Conservation (phyloP, 2,113 vertebrate species). For the Rissa tridactyla region DNA sequence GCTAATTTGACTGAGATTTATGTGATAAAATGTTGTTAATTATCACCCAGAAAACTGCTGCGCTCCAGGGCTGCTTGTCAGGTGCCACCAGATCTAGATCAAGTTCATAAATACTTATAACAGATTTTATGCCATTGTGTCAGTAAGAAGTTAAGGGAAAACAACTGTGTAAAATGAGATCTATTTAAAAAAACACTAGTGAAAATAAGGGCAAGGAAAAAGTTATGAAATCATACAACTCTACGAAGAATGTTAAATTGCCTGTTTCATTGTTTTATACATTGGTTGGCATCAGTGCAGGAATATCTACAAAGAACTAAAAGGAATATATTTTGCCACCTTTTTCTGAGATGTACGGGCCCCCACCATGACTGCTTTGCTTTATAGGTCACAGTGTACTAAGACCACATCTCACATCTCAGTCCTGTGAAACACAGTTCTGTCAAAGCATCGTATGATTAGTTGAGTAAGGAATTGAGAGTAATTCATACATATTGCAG, state of each 20-base stretch:
- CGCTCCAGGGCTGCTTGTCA: neutral
- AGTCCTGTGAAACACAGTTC: neutral
- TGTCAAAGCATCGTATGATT: slow-evolving; percentile 21
- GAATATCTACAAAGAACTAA: neutral
- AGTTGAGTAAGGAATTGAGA: neutral
- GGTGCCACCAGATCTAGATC: neutral
- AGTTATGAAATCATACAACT: neutral
- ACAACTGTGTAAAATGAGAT: neutral
- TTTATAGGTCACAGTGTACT: neutral
- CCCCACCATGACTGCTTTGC: neutral
- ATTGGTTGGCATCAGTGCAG: neutral
- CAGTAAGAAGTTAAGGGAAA: neutral
- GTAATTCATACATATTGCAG: neutral
- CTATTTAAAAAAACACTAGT: neutral
- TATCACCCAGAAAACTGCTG: neutral
- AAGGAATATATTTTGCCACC: slow-evolving; percentile 21
- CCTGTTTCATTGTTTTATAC: slow-evolving; percentile 6
- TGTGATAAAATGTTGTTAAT: neutral
- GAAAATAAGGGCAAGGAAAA: neutral
- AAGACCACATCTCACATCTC: neutral
- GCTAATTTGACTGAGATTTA: neutral
- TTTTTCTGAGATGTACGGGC: neutral
- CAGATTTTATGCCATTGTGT: neutral
- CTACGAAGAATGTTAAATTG: slow-evolving; percentile 28
- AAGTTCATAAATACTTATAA: neutral